Evolutionary conservation across 2,888 invertebrate species (phyloP).

Genomic region (Parelbella ahira): DNA sequence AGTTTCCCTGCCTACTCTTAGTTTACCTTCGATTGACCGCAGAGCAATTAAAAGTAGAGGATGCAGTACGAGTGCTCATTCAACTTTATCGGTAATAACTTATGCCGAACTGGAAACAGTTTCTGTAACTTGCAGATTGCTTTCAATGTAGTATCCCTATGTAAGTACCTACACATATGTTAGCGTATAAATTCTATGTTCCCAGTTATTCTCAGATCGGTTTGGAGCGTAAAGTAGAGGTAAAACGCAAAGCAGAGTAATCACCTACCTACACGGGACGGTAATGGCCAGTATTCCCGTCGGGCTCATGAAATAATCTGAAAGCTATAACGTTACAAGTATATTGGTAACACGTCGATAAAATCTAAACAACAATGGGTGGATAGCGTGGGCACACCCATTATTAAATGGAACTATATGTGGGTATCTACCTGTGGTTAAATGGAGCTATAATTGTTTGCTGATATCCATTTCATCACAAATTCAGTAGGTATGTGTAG

Average conservation of each 20-base stretch:
- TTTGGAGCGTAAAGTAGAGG: no score
- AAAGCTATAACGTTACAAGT: constrained; percentile 1
- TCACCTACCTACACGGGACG: neutral
- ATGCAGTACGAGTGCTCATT: constrained; percentile 4
- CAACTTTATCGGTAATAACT: neutral
- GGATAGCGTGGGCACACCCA: constrained; percentile 5
- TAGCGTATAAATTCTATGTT: no score
- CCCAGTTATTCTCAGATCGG: no score
- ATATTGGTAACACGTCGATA: constrained; percentile 3
- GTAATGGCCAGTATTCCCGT: neutral
- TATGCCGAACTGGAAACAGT: no score
- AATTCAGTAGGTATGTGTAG: constrained; percentile 11
- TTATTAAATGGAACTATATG: constrained; percentile 17
- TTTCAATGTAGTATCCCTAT: no score
- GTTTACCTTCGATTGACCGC: constrained; percentile 7
- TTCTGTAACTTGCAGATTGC: no score
- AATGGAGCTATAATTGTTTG: constrained; percentile 16
- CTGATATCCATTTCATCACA: constrained; percentile 7
- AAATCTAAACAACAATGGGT: constrained; percentile 5
- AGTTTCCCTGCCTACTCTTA: neutral
- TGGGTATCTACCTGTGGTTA: no score
- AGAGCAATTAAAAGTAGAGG: constrained; percentile 6
- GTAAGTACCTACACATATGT: no score
- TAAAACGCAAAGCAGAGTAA: no score
- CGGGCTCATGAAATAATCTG: neutral